Percentiles rank a stretch among this genome's conserved stretches.
Evolutionary conservation across 2,113 vertebrate species (phyloP).

Genomic region (Protobothrops flavoviridis): DNA sequence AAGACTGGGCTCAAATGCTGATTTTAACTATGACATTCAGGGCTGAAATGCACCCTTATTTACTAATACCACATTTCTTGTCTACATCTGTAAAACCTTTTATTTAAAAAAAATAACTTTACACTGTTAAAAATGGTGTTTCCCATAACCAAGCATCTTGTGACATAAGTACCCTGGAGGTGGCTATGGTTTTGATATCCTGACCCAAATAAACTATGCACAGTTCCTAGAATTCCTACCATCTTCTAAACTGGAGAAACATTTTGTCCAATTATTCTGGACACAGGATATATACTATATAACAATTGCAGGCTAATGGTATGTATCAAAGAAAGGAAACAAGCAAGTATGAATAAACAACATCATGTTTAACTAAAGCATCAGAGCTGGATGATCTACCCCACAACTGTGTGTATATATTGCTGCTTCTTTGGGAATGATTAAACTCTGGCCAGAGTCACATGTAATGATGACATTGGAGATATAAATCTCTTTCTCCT

Average conservation of each 20-base stretch:
- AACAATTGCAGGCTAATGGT: slow-evolving; percentile 61
- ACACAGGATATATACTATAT: slow-evolving; percentile 59
- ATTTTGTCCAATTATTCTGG: slow-evolving; percentile 65
- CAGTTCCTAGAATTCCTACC: slow-evolving; percentile 57
- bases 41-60: slow-evolving; percentile 16
- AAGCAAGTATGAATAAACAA: slow-evolving; percentile 50
- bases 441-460: background rate
- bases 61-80: slow-evolving; percentile 37
- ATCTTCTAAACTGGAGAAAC: slow-evolving; percentile 54
- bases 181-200: slow-evolving; percentile 58
- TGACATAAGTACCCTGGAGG: slow-evolving; percentile 61
- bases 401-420: background rate
- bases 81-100: slow-evolving; percentile 9
- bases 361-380: slow-evolving; percentile 57
- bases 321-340: slow-evolving; percentile 62
- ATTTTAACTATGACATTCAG: background rate
- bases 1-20: background rate
- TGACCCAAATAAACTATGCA: slow-evolving; percentile 44
- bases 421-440: background rate
- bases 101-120: background rate
- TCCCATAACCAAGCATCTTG: slow-evolving; percentile 51
- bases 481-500: background rate
- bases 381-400: slow-evolving; percentile 30
- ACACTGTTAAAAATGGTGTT: slow-evolving; percentile 49
- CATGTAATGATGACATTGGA: slow-evolving; percentile 1